These are phyloP conservation scores for Sclerurus mexicanus DNA, from an alignment of 2,113 vertebrate species.

Conservation along the genomic window DNA sequence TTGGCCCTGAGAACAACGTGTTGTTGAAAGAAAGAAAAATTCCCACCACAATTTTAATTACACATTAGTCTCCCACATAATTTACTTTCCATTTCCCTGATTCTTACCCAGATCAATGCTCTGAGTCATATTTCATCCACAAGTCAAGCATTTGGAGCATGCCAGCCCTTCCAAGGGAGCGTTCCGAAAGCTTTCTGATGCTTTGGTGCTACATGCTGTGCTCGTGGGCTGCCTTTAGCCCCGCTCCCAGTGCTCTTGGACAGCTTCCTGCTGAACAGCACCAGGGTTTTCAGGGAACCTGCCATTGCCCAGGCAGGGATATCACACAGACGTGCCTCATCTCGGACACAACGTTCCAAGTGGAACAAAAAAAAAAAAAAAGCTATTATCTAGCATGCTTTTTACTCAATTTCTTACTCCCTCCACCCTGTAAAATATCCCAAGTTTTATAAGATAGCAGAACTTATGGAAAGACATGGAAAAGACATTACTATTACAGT, in stretches of 20 bases:
- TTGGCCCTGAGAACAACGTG: neutral
- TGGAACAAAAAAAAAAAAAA: neutral
- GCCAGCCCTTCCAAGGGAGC: neutral
- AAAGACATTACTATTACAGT: conserved; percentile 32
- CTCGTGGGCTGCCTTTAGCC: neutral
- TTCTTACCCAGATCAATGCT: neutral
- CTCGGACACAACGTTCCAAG: conserved; percentile 15
- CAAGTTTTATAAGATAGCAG: conserved; percentile 25
- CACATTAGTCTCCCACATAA: neutral
- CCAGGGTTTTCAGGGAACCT: conserved; percentile 10
- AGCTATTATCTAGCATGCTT: neutral
- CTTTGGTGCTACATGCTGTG: conserved; percentile 18
- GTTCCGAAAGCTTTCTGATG: conserved; percentile 25
- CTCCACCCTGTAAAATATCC: neutral
- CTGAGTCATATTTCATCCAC: neutral
- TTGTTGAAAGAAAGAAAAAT: neutral
- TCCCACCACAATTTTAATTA: neutral
- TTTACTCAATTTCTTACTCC: neutral
- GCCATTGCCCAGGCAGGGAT: conserved; percentile 7
- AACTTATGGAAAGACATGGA: neutral
- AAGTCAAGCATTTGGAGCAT: neutral
- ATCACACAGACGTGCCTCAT: conserved; percentile 5
- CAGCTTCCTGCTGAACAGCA: neutral
- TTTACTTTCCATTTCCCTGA: conserved; percentile 22
- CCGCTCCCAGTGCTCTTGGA: conserved; percentile 9